Evolutionary conservation across 2,888 invertebrate species (phyloP), one percentile per base, ranked within the genome.

Genomic region (Rotaria socialis): DNA sequence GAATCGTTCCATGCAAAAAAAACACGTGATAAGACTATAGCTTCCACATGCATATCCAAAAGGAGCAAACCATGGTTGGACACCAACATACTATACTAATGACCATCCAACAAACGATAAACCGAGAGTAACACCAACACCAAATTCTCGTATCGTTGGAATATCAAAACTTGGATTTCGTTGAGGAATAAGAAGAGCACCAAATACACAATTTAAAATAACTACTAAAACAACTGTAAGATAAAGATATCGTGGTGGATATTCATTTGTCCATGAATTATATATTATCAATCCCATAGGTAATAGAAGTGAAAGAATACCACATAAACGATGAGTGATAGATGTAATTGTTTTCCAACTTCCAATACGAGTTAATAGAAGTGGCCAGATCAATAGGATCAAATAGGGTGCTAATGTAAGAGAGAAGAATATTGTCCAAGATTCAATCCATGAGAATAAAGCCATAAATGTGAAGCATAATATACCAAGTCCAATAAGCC

Each of bases 141-240:
- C 58, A n/a, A 60, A 60, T 60, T 24, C 58, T n/a, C 58, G 58
- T 24, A 60, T 60, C 2, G 58, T 60, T n/a, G 58, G 58, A n/a
- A 60, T 60, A 60, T 60, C 58, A 10, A 60, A 60, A 60, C 58
- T 60, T 7, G 58, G n/a, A 60, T n/a, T 60, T 60, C 58, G 24
- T 60, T n/a, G 58, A n/a, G 58, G 58, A n/a, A 60, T 60, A n/a
- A 60, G 58, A 60, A 60, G 58, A 24, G 58, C 58, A n/a, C 58
- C 58, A 60, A 60, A 60, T 19, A 60, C n/a, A n/a, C 58, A 60
- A n/a, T 60, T 60, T 7, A 60, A 60, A n/a, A 24, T n/a, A 60
- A 60, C n/a, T 7, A 22, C 22, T 60, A 60, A 24, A n/a, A 60
- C 58, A 24, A n/a, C 58, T n/a, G n/a, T 24, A n/a, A 6, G 7